These are phyloP conservation scores for Metopia argyrocephala DNA, from an alignment of 2,888 invertebrate species.

Conservation along the genomic window DNA sequence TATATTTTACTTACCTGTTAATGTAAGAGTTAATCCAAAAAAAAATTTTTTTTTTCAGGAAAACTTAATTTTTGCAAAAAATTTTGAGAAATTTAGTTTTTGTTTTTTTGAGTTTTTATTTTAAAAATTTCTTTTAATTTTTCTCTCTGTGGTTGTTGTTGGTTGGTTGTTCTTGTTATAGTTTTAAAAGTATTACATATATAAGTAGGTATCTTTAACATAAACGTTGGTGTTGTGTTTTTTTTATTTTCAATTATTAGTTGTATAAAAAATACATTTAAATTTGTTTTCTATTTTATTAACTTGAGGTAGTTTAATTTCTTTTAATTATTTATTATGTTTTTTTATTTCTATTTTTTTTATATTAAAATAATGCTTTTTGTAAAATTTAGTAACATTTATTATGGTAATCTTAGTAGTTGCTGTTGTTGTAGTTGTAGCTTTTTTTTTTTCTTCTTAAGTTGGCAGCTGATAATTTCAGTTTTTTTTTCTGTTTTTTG, in stretches of 20 bases:
- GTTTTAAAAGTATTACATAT: no score
- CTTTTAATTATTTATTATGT: slow-evolving; percentile 8
- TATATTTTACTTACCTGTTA: not conserved
- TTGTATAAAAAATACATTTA: slow-evolving; percentile 14
- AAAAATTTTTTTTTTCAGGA: not conserved
- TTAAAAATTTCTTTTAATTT: no score
- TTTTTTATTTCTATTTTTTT: slow-evolving; percentile 19
- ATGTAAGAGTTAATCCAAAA: not conserved
- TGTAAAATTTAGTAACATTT: slow-evolving; percentile 32
- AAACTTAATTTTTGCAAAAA: no score
- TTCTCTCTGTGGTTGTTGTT: no score
- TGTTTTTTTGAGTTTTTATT: no score
- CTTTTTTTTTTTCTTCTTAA: slow-evolving; percentile 27
- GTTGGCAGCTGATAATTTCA: slow-evolving; percentile 61
- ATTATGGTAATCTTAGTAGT: not conserved
- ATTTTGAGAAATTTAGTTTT: no score
- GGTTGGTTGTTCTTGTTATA: not conserved
- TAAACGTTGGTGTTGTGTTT: slow-evolving; percentile 25
- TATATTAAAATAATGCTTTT: slow-evolving; percentile 17
- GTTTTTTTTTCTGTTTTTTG: slow-evolving; percentile 1
- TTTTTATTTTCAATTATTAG: not conserved
- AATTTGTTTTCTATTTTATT: slow-evolving; percentile 20
- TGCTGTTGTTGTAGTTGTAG: slow-evolving; percentile 15
- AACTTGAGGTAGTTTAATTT: slow-evolving; percentile 59
- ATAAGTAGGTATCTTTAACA: slow-evolving; percentile 51